These are phyloP conservation scores for Brachypteracias leptosomus DNA, from an alignment of 2,113 vertebrate genomes.

Conservation along the genomic window DNA sequence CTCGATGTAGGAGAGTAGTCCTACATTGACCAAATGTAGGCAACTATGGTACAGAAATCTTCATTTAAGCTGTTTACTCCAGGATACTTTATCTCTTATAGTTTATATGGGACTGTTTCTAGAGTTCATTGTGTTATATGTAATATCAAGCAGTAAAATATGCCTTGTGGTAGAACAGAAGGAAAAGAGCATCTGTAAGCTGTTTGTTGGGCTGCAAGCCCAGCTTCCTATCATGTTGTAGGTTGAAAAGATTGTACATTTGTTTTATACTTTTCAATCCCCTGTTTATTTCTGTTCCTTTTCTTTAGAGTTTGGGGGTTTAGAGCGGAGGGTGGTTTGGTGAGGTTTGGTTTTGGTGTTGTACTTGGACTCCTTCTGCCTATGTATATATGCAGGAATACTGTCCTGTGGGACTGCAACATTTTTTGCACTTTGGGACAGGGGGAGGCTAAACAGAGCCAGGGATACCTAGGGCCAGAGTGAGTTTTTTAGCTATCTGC, in stretches of 20 bases:
- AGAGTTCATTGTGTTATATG: background rate
- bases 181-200: background rate
- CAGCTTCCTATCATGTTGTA: background rate
- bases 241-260: background rate
- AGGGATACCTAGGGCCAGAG: background rate
- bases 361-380: background rate
- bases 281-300: background rate
- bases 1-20: background rate
- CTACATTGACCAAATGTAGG: background rate
- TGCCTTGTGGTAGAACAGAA: background rate
- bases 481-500: background rate
- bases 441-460: background rate
- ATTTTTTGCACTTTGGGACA: background rate
- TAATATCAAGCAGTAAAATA: background rate
- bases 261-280: background rate
- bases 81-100: background rate
- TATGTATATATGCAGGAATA: background rate
- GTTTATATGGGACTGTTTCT: background rate
- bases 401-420: background rate
- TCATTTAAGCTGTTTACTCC: background rate
- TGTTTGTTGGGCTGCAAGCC: background rate
- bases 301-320: fast-evolving
- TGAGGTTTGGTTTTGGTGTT: background rate
- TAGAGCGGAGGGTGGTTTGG: background rate
- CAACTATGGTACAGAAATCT: background rate